These are phyloP conservation scores for Drosophila asahinai DNA, from an alignment of 1,140 invertebrate genomes.

Conservation along the genomic window DNA sequence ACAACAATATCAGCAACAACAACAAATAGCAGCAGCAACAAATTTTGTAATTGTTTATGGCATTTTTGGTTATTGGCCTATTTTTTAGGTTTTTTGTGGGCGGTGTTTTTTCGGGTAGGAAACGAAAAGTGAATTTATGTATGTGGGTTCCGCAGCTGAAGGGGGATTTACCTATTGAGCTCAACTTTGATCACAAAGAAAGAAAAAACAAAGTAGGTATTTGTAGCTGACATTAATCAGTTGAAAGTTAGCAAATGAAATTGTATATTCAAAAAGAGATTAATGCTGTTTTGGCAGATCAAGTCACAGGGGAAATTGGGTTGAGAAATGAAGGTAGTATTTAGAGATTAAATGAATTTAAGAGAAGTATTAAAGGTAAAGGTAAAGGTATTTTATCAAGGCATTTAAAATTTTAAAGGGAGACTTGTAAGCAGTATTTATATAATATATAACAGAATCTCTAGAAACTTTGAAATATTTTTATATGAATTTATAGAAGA, in stretches of 20 bases:
- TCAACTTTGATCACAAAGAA: constrained; percentile 5
- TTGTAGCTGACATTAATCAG: constrained; percentile 55
- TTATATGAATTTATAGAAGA: no score
- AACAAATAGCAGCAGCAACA: constrained; percentile 7
- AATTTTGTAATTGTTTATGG: constrained; percentile 60
- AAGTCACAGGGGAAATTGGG: constrained; percentile 16
- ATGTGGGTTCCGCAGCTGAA: constrained; percentile 30
- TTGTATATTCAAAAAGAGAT: constrained; percentile 18
- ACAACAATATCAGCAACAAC: constrained; percentile 11
- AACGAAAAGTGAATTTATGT: constrained; percentile 41
- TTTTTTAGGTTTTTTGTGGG: constrained; percentile 63
- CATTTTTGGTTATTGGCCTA: constrained; percentile 75
- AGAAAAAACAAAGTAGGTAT: constrained; percentile 6
- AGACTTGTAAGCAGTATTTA: no score
- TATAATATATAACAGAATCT: no score
- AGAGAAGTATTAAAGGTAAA: not conserved
- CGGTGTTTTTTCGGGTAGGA: constrained; percentile 38
- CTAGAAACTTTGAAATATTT: no score
- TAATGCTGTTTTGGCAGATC: constrained; percentile 8
- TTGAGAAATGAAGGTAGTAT: no score
- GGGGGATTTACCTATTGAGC: constrained; percentile 37
- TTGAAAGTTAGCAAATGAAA: constrained; percentile 47
- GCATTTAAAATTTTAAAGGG: not conserved
- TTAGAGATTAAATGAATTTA: not conserved
- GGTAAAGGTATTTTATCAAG: not conserved